Conservation (phyloP, 2,113 vertebrate genomes). For the Jacana jacana region DNA sequence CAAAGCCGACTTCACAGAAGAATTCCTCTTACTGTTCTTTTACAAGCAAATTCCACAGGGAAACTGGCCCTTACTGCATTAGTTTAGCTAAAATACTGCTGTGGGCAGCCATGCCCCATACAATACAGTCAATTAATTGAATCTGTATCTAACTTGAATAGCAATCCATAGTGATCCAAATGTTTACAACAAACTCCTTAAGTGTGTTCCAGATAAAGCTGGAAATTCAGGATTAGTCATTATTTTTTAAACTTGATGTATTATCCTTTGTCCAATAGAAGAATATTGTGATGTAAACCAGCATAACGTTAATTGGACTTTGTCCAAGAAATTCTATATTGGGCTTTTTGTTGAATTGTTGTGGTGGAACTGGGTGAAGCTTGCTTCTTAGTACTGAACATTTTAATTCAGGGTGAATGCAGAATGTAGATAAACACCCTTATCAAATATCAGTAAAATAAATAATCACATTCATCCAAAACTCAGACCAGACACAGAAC, state of each 20-base stretch:
- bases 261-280: slow-evolving; percentile 7
- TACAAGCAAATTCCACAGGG: neutral
- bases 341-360: neutral
- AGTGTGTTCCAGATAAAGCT: neutral
- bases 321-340: neutral
- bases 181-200: neutral
- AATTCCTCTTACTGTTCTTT: neutral
- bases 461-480: neutral
- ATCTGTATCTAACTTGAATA: neutral
- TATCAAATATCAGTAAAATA: neutral
- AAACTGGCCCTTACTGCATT: neutral
- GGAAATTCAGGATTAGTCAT: neutral
- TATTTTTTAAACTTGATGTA: neutral
- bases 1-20: neutral
- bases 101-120: neutral
- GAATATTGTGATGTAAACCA: neutral
- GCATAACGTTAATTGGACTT: neutral
- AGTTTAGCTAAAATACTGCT: neutral
- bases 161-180: neutral
- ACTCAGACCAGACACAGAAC: neutral
- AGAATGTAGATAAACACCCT: neutral
- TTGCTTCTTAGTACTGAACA: neutral
- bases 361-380: neutral
- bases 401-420: neutral
- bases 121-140: neutral